Evolutionary conservation across 2,888 invertebrate genomes (phyloP).

Genomic region (Cosmopolites sordidus): DNA sequence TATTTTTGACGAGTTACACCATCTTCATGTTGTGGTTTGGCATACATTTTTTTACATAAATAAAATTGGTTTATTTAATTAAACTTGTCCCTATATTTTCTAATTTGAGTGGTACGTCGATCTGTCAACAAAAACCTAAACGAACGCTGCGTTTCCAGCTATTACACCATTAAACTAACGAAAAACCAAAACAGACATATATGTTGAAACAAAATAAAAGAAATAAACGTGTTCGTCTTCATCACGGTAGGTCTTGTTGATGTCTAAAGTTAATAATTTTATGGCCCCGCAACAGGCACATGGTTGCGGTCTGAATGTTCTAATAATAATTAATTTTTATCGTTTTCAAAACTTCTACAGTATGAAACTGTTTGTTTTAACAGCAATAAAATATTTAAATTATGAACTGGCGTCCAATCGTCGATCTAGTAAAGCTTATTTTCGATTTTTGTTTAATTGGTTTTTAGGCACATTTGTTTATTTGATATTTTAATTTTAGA

Average conservation of each 20-base stretch:
- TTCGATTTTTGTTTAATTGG: conserved; percentile 26
- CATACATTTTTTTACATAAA: too few species aligned
- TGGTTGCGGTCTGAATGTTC: conserved; percentile 26
- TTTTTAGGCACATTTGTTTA: conserved; percentile 21
- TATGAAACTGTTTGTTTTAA: conserved; percentile 32
- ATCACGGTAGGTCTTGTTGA: conserved; percentile 13
- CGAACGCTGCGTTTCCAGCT: too few species aligned
- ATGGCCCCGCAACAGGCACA: conserved; percentile 17
- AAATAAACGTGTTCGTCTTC: conserved; percentile 7
- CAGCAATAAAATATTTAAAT: conserved; percentile 33
- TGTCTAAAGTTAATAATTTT: conserved; percentile 25
- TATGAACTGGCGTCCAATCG: conserved; percentile 25
- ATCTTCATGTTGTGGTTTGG: too few species aligned
- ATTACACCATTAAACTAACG: too few species aligned
- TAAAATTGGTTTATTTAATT: too few species aligned
- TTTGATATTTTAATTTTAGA: conserved; percentile 29
- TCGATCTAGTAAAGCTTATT: conserved; percentile 18
- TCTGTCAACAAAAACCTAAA: too few species aligned
- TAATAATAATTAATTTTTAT: conserved; percentile 30
- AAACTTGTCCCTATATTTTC: too few species aligned
- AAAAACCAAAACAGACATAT: too few species aligned
- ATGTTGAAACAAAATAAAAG: neutral
- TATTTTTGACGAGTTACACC: too few species aligned
- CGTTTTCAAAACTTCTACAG: conserved; percentile 27
- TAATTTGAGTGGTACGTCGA: too few species aligned